Conservation (phyloP, 2,113 vertebrate genomes). For the Laticauda colubrina region DNA sequence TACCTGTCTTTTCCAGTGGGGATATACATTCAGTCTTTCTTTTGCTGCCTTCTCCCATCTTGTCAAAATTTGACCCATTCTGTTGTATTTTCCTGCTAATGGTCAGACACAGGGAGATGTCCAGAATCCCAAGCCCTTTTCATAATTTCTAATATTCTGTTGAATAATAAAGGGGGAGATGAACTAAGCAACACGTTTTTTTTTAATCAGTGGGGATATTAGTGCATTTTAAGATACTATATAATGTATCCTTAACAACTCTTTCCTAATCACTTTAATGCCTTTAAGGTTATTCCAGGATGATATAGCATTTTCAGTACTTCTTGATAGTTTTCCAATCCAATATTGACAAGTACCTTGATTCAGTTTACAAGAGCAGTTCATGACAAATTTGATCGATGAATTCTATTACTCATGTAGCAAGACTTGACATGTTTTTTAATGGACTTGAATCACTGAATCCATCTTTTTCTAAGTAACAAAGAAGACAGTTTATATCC, state of each 20-base stretch:
- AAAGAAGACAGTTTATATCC: not conserved
- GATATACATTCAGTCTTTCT: not conserved
- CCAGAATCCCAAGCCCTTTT: not conserved
- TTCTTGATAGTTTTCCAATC: constrained; percentile 61
- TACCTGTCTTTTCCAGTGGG: not conserved
- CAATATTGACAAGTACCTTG: constrained; percentile 66
- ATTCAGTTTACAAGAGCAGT: constrained; percentile 57
- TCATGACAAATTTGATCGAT: constrained; percentile 52
- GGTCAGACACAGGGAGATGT: not conserved
- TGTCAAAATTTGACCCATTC: not conserved
- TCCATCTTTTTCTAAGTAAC: constrained; percentile 45
- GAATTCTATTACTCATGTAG: constrained; percentile 9
- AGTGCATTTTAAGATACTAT: not conserved
- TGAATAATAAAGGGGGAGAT: not conserved
- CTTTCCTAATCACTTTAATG: constrained; percentile 56
- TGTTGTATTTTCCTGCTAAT: not conserved
- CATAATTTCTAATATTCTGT: not conserved
- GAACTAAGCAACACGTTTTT: not conserved
- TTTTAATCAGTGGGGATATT: not conserved
- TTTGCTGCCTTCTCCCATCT: not conserved
- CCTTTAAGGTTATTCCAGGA: constrained; percentile 51
- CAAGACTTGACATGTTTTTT: constrained; percentile 10
- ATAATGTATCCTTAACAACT: constrained; percentile 45
- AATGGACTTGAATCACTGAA: constrained; percentile 44
- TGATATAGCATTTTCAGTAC: constrained; percentile 65